Base-by-base conservation (phyloP, 35 echinoderm and acorn worm species). In the Acanthaster planci region DNA sequence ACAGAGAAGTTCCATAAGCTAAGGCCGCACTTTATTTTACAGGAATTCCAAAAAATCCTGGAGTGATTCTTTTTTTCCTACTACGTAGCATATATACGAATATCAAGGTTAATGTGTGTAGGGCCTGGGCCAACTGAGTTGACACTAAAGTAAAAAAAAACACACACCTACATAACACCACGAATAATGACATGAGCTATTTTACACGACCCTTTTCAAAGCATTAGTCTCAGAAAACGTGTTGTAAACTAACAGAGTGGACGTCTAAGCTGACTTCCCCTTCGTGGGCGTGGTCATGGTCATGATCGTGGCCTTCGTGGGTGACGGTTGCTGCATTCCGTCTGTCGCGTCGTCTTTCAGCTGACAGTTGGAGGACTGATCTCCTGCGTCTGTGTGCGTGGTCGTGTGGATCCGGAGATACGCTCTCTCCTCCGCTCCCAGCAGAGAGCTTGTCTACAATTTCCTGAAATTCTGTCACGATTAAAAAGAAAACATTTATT, bases 391-490 rank as follows among this genome's bases (percentile, higher is more conserved):
- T 39, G 53, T 68, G 31, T 88, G 86, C 56, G 42, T 26, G 21
- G 32, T 60, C 47, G 27, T 88, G 51, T 17, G 22, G 52, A 37
- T 60, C 8, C 32, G 34, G 19, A 15, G 37, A 14, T 12, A 51
- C 75, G 34, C 60, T 52, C 32, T 86, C 22, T 1, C 19, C 51
- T 47, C 72, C 4, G 42, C 30, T 76, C 1, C 26, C 50, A 23
- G 18, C 14, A 50, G 31, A 38, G 5, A 47, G 29, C 38, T 39
- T 40, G 78, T 78, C 85, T 76, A 79, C 3, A 89, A 79, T 85
- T 2, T 23, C 30, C 80, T 47, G 86, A 78, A 92, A 92, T 34
- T 80, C 90, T 92, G 40, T 7, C 44, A 76, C 14, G 59, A 40
- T n/a, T 78, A 36, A 39, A 9, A 7, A 82, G 52, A 34, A 35